Evolutionary conservation across 2,113 vertebrate species (phyloP), one percentile per base, ranked within the genome.

Genomic region (Tyto alba): DNA sequence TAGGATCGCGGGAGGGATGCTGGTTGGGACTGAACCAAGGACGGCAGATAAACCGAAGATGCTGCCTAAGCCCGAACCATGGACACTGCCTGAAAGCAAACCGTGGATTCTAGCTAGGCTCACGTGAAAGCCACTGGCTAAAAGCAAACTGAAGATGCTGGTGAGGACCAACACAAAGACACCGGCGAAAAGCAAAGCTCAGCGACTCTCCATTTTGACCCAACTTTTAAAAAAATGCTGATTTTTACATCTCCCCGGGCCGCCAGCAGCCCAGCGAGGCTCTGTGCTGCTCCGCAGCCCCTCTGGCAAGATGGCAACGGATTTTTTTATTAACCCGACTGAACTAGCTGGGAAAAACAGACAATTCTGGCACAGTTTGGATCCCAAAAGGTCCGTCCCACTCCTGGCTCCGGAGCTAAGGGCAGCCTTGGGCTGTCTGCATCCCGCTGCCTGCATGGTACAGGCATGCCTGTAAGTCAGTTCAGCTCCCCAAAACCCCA

Each of bases 281-380:
- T n/a, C n/a, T n/a, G n/a, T n/a, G n/a, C n/a, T n/a, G n/a, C n/a
- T n/a, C n/a, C n/a, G n/a, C 12, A 68, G 63, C 43, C 48, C 83
- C 68, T 85, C 64, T 0, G 0, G 63, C 3, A 0, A 84, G 52
- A 60, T 16, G 2, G 18, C 3, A 2, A 30, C 27, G 43, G 4
- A n/a, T 7, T 0, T 57, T 74, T 88, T 74, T 34, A 85, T 88
- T 43, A 93, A 89, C 81, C 41, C 26, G 6, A 34, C 59, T 22
- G 22, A 93, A 86, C 29, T 25, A 40, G 60, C 16, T 50, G 74
- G 43, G 62, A 56, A 66, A 73, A 66, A 9, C 23, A 71, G 50
- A 91, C 57, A 21, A 0, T 90, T 50, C 78, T 77, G 82, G 82
- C 69, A 69, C 4, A 1, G 68, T 21, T 38, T 7, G 60, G 64